A percentile compares a stretch with the other conserved stretches of the same genome.
Conservation (phyloP, 1,140 invertebrate genomes). For the Paracyclopina nana region DNA sequence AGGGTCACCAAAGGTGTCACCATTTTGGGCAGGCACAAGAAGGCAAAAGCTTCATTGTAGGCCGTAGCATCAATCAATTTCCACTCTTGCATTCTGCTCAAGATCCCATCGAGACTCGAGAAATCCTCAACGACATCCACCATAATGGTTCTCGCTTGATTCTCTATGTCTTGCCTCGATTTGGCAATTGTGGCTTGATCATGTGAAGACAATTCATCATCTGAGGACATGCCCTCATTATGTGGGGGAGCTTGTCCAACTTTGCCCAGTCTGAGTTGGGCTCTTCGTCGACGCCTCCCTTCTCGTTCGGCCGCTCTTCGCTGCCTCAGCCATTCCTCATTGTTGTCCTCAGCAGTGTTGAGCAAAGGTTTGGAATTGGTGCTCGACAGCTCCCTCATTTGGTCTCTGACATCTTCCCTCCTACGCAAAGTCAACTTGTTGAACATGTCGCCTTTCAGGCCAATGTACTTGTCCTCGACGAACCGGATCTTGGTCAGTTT, state of each 20-base stretch:
- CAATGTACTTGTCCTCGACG: conserved; percentile 39
- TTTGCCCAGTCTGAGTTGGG: not conserved
- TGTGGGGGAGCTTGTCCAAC: not conserved
- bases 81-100: conserved; percentile 7
- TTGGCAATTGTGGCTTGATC: conserved; percentile 7
- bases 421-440: conserved; percentile 50
- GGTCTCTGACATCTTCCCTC: conserved; percentile 72
- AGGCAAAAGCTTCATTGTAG: conserved; percentile 16
- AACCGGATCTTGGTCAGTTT: conserved; percentile 16
- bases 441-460: conserved; percentile 51
- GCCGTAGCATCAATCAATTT: conserved; percentile 42
- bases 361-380: not conserved
- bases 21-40: conserved; percentile 13
- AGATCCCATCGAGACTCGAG: conserved; percentile 6
- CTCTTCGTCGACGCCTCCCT: conserved; percentile 10
- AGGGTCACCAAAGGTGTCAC: conserved; percentile 15
- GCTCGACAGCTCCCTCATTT: conserved; percentile 62
- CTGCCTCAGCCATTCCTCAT: not conserved
- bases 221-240: conserved; percentile 14
- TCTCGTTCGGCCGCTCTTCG: conserved; percentile 15
- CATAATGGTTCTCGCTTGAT: not conserved
- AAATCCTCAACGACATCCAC: conserved; percentile 16
- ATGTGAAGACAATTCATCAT: conserved; percentile 9
- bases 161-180: conserved; percentile 8
- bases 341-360: not conserved